Percentiles rank a stretch among this genome's conserved stretches.
Conservation (phyloP, 2,113 vertebrate species). For the Toxostoma redivivum region DNA sequence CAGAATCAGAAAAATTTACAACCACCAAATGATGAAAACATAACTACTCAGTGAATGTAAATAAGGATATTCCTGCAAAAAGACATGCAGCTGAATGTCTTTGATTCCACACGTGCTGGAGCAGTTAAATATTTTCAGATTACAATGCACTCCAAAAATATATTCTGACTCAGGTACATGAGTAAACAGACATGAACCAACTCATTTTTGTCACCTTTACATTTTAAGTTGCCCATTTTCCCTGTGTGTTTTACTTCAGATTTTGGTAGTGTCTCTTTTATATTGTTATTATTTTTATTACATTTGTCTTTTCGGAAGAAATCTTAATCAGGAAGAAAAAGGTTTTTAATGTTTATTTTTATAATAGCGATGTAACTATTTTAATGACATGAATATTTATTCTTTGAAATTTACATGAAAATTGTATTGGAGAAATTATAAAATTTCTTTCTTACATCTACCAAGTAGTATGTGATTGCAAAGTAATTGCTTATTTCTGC, state of each 20-base stretch:
- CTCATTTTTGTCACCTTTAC: background rate
- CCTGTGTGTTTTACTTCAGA: background rate
- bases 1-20: background rate
- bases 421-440: background rate
- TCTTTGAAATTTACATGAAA: background rate
- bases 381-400: background rate
- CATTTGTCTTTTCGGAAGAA: background rate
- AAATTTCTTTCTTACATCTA: background rate
- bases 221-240: background rate
- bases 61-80: background rate
- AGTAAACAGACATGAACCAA: background rate
- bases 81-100: background rate
- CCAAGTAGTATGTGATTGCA: background rate
- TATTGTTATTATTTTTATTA: background rate
- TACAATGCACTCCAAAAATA: background rate
- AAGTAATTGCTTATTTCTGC: slow-evolving; percentile 15
- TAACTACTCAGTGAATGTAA: background rate
- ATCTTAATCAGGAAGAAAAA: background rate
- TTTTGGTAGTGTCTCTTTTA: background rate
- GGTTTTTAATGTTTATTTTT: background rate
- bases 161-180: background rate
- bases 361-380: background rate
- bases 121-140: background rate
- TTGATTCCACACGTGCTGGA: background rate
- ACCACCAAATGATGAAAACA: background rate